phyloP scores from a whole-genome alignment of 2,113 vertebrate genomes.

The rabbit (Oryctolagus cuniculus) region mOryCun1.1 NC_091453.1:37209501-37210000 shows the following conservation, averaged over 20 bases:
- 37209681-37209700: slow-evolving; percentile 70
- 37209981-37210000: slow-evolving; percentile 64
- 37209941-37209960: slow-evolving; percentile 62
- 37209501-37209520: slow-evolving; percentile 82
- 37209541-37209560: slow-evolving; percentile 79
- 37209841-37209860: slow-evolving; percentile 43
- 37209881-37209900: slow-evolving; percentile 69
- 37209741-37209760: slow-evolving; percentile 77
- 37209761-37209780: slow-evolving; percentile 78
- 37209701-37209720: slow-evolving; percentile 73
- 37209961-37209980: slow-evolving; percentile 68
- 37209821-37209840: background rate
- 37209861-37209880: slow-evolving; percentile 59
- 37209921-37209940: slow-evolving; percentile 70
- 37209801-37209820: slow-evolving; percentile 59
- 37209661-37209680: slow-evolving; percentile 66
- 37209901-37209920: slow-evolving; percentile 75
- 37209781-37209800: slow-evolving; percentile 82
- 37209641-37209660: slow-evolving; percentile 74
- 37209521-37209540: slow-evolving; percentile 81
- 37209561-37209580: slow-evolving; percentile 82
- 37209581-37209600: slow-evolving; percentile 79
- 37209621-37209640: slow-evolving; percentile 61
- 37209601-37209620: slow-evolving; percentile 77
- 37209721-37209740: slow-evolving; percentile 78